Evolutionary conservation across 2,888 invertebrate species (phyloP).

Genomic region (Orthonevra nobilis): DNA sequence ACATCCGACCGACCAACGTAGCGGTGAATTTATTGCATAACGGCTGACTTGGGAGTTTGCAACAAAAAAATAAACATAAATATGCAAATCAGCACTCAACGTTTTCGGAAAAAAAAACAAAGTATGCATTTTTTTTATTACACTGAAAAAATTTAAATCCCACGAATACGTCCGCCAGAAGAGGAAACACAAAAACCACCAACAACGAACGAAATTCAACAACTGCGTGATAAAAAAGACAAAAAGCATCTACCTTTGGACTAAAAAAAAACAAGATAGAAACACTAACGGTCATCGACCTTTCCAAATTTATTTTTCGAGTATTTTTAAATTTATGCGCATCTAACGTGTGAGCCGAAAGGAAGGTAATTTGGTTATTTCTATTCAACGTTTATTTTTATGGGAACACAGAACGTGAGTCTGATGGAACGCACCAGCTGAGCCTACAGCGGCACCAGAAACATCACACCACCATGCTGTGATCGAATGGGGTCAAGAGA

Average conservation of each 20-base stretch:
- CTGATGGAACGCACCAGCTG: too few species aligned
- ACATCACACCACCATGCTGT: constrained; percentile 25
- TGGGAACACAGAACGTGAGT: constrained; percentile 26
- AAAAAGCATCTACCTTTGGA: too few species aligned
- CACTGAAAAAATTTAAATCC: background rate
- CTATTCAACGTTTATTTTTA: constrained; percentile 22
- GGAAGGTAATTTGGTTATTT: constrained; percentile 4
- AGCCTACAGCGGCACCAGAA: constrained; percentile 15
- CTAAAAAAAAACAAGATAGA: constrained; percentile 18
- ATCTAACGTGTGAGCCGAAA: constrained; percentile 16
- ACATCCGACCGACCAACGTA: background rate
- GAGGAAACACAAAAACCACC: constrained; percentile 1
- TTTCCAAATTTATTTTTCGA: constrained; percentile 36
- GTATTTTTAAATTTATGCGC: constrained; percentile 33
- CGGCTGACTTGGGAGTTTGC: background rate
- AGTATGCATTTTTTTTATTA: background rate
- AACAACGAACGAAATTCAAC: background rate
- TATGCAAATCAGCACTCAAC: background rate
- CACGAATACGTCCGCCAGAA: background rate
- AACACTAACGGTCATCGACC: constrained; percentile 34
- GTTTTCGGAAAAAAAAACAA: background rate
- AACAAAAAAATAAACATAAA: too few species aligned
- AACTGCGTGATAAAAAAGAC: constrained; percentile 5
- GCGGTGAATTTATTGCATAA: constrained; percentile 18
- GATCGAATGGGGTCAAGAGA: constrained; percentile 64